Percentiles rank a stretch among this genome's conserved stretches.
phyloP scores from a whole-genome alignment of 2,113 vertebrate species.

The Scomber scombrus region DNA sequence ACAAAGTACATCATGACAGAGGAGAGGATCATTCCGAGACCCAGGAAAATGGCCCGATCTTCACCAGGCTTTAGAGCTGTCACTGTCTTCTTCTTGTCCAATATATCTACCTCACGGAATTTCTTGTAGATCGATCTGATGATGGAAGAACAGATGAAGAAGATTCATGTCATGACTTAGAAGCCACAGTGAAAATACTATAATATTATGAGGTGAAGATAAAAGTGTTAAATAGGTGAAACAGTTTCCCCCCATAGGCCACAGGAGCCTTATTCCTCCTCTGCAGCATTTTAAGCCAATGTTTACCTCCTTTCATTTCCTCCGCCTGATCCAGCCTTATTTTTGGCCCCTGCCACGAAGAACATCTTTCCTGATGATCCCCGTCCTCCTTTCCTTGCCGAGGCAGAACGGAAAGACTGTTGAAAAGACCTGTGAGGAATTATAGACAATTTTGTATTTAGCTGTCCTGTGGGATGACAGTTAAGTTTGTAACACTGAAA shows the following conservation, averaged over 20 bases:
- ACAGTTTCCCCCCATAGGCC: background rate
- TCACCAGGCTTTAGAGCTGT: slow-evolving; percentile 95
- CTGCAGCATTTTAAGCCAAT: background rate
- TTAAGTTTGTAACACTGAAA: background rate
- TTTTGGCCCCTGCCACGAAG: slow-evolving; percentile 92
- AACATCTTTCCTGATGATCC: slow-evolving; percentile 91
- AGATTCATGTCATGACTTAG: background rate
- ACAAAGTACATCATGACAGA: slow-evolving; percentile 98
- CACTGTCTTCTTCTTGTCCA: slow-evolving; percentile 96
- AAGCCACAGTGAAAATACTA: background rate
- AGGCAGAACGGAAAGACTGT: slow-evolving; percentile 79
- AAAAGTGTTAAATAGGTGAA: background rate
- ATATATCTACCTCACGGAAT: slow-evolving; percentile 91
- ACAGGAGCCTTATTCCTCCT: background rate
- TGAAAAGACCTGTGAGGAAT: slow-evolving; percentile 86
- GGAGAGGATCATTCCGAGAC: slow-evolving; percentile 94
- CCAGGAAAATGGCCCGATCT: slow-evolving; percentile 93
- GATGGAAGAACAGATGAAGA: slow-evolving; percentile 8
- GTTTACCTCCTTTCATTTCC: slow-evolving; percentile 91
- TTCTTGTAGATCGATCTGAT: slow-evolving; percentile 95
- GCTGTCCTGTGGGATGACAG: background rate
- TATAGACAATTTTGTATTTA: slow-evolving; percentile 21
- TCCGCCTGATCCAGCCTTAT: slow-evolving; percentile 79
- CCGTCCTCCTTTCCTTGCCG: slow-evolving; percentile 78
- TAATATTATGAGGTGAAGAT: background rate